Conservation (phyloP, 2,888 invertebrate genomes). For the Papilio demoleus region DNA sequence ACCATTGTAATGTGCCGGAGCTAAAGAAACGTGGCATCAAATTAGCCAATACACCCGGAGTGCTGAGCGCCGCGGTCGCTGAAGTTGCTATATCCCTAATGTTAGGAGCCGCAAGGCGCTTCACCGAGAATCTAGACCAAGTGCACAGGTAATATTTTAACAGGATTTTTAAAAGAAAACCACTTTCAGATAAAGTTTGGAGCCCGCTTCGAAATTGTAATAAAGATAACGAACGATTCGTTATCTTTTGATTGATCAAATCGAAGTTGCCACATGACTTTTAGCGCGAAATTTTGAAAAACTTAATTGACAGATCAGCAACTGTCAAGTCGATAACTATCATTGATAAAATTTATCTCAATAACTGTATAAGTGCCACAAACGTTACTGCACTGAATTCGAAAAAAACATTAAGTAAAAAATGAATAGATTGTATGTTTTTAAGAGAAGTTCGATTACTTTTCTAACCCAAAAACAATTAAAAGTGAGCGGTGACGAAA, state of each 20-base stretch:
- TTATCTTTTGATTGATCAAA: not conserved
- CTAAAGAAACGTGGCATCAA: conserved; percentile 89
- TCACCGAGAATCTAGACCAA: conserved; percentile 89
- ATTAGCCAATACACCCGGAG: conserved; percentile 92
- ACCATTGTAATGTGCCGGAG: conserved; percentile 91
- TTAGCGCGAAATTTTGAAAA: not conserved
- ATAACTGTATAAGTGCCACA: not conserved
- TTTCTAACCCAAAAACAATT: not conserved
- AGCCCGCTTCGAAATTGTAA: not conserved
- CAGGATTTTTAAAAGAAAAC: not conserved
- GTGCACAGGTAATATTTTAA: conserved; percentile 83
- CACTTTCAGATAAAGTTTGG: not conserved
- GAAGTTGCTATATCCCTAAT: conserved; percentile 91
- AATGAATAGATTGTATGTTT: not conserved
- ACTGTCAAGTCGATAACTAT: not conserved
- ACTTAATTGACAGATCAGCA: not conserved
- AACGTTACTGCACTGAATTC: not conserved
- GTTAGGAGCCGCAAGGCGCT: conserved; percentile 89
- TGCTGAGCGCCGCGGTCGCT: conserved; percentile 90
- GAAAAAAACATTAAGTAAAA: not conserved
- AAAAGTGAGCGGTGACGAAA: no score
- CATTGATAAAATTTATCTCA: conserved; percentile 18
- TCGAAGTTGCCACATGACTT: not conserved
- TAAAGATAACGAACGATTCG: not conserved
- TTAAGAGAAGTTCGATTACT: not conserved